phyloP scores from a whole-genome alignment of 2,797 vertebrate species.

The Pristis pectinata region DNA sequence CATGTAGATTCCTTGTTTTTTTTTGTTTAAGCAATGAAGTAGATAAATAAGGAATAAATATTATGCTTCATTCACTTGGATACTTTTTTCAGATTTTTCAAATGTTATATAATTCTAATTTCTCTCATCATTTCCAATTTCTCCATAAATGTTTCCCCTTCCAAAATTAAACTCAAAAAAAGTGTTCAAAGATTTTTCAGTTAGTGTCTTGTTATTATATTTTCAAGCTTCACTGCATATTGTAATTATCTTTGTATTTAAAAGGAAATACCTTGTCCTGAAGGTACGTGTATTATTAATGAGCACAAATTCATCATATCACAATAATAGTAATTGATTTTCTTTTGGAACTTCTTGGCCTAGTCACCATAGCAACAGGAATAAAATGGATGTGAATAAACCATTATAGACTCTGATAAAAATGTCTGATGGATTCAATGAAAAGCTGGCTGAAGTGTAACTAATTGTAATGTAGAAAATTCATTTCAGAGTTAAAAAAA shows the following conservation, averaged over 20 bases:
- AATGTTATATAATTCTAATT: neutral
- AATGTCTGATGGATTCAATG: neutral
- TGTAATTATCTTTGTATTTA: conserved; percentile 14
- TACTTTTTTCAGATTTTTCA: neutral
- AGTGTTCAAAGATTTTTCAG: conserved; percentile 38
- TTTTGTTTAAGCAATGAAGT: neutral
- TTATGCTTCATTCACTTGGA: neutral
- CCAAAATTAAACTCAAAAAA: neutral
- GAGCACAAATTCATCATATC: conserved; percentile 10
- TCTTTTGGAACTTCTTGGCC: neutral
- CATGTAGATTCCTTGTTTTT: neutral
- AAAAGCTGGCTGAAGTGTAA: conserved; percentile 27
- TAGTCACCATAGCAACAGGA: conserved; percentile 26
- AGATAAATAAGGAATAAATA: neutral
- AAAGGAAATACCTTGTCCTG: neutral
- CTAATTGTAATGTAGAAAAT: conserved; percentile 27
- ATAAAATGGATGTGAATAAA: conserved; percentile 1
- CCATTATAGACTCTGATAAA: neutral
- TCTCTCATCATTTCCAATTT: neutral
- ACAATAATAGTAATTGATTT: conserved; percentile 18
- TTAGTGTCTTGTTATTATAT: conserved; percentile 42
- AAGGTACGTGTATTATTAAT: neutral
- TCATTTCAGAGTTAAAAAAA: neutral
- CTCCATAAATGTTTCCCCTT: neutral
- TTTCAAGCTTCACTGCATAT: conserved; percentile 25